Base-by-base conservation (phyloP, 2,888 invertebrate genomes). In the Agrotis puta region DNA sequence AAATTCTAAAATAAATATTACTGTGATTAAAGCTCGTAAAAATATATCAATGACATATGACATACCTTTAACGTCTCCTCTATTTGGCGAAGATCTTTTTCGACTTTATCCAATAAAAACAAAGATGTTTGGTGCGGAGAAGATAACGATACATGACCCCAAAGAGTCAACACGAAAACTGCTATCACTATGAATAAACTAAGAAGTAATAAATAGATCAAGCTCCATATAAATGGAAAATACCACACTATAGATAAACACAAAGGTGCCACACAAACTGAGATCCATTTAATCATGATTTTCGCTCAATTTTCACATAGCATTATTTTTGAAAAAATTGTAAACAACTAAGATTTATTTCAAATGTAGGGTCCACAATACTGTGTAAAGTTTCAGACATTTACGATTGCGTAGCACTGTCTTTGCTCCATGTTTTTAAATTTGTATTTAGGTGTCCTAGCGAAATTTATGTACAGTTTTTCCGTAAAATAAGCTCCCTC, bases 81-180 rank as follows among this genome's bases (percentile, higher is more conserved):
- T 82, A 97, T 96, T 54, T 96, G 94, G 80, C 97, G 97, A 70
- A 97, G 89, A 87, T 97, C 97, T 85, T 97, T 97, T 82, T 97
- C 96, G 33, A 97, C 95, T 86, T 96, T 97, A 84, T 97, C 96
- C 73, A 97, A 90, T 75, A 96, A 88, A 87, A 97, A 97, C 53
- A 96, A 89, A 54, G 97, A 96, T 54, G 97, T 97, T 90, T 97
- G 97, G 89, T 97, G 97, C 59, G 97, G 97, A 22, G 97, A 97
- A 27, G 97, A 97, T 50, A 97, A 91, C 74, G 97, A 96, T 66
- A 97, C 94, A 89, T 97, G 97, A 76, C 97, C 96, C 96, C 97
- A 97, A 85, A 97, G 92, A 13, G 95, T 94, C 64, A 95, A 88
- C 22, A 89, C 85, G 81, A 95, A 94, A 65, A 93, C 90, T 64